A percentile compares a stretch with the other conserved stretches of the same genome.
These are phyloP conservation scores for Lasioglossum morio DNA, from an alignment of 2,888 invertebrate genomes.

Conservation along the genomic window DNA sequence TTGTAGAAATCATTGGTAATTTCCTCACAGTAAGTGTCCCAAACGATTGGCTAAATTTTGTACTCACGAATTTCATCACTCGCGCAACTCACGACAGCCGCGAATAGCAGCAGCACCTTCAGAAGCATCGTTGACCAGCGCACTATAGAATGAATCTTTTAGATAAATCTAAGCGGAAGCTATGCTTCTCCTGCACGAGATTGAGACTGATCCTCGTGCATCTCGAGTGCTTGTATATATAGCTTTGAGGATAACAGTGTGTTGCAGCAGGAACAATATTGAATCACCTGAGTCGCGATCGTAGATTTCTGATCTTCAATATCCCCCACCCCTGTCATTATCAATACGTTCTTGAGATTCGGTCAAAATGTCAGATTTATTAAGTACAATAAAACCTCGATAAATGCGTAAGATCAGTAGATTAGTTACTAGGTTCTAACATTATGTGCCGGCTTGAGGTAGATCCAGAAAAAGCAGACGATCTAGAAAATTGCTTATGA, in stretches of 20 bases:
- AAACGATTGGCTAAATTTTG: neutral
- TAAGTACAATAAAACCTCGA: too few relatives aligned
- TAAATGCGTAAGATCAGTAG: too few relatives aligned
- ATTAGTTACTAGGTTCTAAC: too few relatives aligned
- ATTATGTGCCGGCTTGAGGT: neutral
- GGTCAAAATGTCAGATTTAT: neutral
- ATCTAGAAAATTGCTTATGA: too few relatives aligned
- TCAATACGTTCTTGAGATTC: neutral
- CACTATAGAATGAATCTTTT: neutral
- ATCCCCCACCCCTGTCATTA: neutral
- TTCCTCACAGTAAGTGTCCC: neutral
- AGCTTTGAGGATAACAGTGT: constrained; percentile 64
- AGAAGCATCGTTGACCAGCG: constrained; percentile 22
- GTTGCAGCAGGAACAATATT: constrained; percentile 67
- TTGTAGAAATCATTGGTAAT: too few relatives aligned
- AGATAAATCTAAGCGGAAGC: neutral
- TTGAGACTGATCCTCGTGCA: constrained; percentile 63
- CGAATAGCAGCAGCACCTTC: constrained; percentile 30
- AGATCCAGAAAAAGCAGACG: neutral
- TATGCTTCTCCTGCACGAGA: constrained; percentile 12
- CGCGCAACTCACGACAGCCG: constrained; percentile 37
- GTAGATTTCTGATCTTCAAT: neutral
- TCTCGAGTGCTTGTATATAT: constrained; percentile 72
- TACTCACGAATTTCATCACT: constrained; percentile 77
- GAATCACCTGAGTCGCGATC: constrained; percentile 71